A percentile compares a stretch with the other conserved stretches of the same genome.
Evolutionary conservation across 2,888 invertebrate genomes (phyloP).

Genomic region (Actias luna): DNA sequence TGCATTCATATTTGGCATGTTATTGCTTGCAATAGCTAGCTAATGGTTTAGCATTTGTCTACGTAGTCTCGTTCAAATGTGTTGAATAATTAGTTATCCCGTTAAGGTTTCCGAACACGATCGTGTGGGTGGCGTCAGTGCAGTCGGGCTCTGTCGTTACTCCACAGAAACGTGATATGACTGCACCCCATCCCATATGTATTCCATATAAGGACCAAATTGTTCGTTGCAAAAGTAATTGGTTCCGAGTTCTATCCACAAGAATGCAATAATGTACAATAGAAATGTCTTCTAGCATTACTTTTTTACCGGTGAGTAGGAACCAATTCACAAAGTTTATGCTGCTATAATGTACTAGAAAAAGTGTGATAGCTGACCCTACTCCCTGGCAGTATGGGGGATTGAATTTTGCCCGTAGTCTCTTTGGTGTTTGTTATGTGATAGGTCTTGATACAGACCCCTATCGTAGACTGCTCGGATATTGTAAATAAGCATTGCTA

Average conservation of each 20-base stretch:
- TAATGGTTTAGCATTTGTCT: conserved; percentile 11
- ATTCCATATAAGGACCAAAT: not conserved
- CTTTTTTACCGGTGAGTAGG: not conserved
- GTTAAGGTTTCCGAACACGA: not conserved
- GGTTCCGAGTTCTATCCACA: not conserved
- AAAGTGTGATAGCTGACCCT: no score
- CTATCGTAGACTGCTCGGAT: no score
- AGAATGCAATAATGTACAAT: not conserved
- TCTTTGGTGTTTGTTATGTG: no score
- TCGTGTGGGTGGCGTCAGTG: conserved; percentile 2
- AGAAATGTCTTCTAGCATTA: not conserved
- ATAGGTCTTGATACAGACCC: no score
- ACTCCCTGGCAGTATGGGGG: no score
- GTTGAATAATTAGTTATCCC: conserved; percentile 9
- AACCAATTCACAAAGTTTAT: not conserved
- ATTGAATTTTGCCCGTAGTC: no score
- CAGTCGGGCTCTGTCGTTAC: conserved; percentile 1
- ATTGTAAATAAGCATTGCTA: no score
- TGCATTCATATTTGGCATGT: conserved; percentile 21
- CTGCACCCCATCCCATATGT: not conserved
- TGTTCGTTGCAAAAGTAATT: not conserved
- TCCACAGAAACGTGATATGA: conserved; percentile 9
- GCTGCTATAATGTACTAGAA: no score
- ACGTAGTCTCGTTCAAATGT: not conserved
- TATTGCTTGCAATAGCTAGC: conserved; percentile 6